Percentiles rank a stretch among this genome's conserved stretches.
phyloP scores from a whole-genome alignment of 2,113 vertebrate genomes.

The Urocolius indicus region DNA sequence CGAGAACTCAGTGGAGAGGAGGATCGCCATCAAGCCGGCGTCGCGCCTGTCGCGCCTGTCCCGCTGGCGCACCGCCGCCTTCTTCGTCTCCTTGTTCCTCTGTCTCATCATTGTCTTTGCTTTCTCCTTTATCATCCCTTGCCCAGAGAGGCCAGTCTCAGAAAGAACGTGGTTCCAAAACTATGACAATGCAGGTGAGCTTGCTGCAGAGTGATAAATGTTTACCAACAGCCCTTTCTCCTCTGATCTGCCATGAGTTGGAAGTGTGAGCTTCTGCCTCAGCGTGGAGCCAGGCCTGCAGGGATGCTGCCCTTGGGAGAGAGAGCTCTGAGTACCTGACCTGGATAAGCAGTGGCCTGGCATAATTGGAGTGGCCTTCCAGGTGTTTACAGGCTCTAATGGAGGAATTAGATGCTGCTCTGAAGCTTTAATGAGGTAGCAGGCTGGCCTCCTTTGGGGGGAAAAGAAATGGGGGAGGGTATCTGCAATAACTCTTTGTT shows the following conservation, averaged over 20 bases:
- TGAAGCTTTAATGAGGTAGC: not conserved
- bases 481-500: not conserved
- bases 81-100: slow-evolving; percentile 88
- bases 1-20: slow-evolving; percentile 51
- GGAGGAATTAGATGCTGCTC: slow-evolving; percentile 15
- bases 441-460: not conserved
- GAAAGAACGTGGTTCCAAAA: slow-evolving; percentile 77
- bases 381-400: slow-evolving; percentile 8
- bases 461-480: not conserved
- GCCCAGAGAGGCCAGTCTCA: slow-evolving; percentile 86
- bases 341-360: slow-evolving; percentile 48
- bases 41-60: slow-evolving; percentile 75
- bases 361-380: slow-evolving; percentile 46
- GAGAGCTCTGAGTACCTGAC: slow-evolving; percentile 31
- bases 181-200: slow-evolving; percentile 81
- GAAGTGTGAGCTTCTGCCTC: not conserved
- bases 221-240: not conserved
- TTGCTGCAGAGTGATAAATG: not conserved
- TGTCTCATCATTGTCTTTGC: slow-evolving; percentile 90
- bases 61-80: slow-evolving; percentile 84
- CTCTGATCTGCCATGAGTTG: not conserved
- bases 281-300: not conserved
- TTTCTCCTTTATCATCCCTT: slow-evolving; percentile 93
- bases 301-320: slow-evolving; percentile 4
- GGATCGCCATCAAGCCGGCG: slow-evolving; percentile 53